Conservation (phyloP, 2,797 vertebrate species). For the Antennarius maculatus region DNA sequence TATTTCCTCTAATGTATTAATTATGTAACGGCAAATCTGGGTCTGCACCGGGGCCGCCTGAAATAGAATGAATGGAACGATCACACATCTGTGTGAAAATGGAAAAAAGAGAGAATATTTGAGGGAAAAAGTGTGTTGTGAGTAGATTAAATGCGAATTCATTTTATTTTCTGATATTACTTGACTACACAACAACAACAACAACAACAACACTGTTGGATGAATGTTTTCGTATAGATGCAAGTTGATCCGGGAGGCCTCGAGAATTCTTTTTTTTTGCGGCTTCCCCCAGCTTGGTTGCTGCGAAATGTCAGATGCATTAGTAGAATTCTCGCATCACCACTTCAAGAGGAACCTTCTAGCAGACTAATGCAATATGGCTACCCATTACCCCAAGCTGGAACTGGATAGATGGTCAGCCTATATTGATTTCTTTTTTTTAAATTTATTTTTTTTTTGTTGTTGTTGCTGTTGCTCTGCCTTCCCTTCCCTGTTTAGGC, state of each 20-base stretch:
- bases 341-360: slow-evolving; percentile 78
- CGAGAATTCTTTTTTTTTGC: slow-evolving; percentile 45
- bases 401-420: slow-evolving; percentile 71
- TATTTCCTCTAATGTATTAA: slow-evolving; percentile 64
- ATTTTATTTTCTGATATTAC: background rate
- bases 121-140: slow-evolving; percentile 1
- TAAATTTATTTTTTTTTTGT: background rate
- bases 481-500: slow-evolving; percentile 52
- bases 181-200: slow-evolving; percentile 19
- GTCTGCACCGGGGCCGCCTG: slow-evolving; percentile 33
- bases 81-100: slow-evolving; percentile 19
- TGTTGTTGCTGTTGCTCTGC: background rate
- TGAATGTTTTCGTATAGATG: slow-evolving; percentile 27
- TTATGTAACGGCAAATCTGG: slow-evolving; percentile 61
- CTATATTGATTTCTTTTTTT: slow-evolving; percentile 66
- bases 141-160: slow-evolving; percentile 8
- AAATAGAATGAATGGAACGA: slow-evolving; percentile 25
- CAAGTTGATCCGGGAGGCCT: slow-evolving; percentile 52
- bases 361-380: slow-evolving; percentile 78
- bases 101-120: background rate
- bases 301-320: slow-evolving; percentile 78
- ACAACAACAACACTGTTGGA: background rate
- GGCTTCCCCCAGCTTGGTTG: slow-evolving; percentile 51
- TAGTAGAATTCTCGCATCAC: slow-evolving; percentile 75
- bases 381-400: slow-evolving; percentile 74